These are phyloP conservation scores for Drosophila pruinosa DNA, from an alignment of 1,140 invertebrate genomes.

Conservation along the genomic window DNA sequence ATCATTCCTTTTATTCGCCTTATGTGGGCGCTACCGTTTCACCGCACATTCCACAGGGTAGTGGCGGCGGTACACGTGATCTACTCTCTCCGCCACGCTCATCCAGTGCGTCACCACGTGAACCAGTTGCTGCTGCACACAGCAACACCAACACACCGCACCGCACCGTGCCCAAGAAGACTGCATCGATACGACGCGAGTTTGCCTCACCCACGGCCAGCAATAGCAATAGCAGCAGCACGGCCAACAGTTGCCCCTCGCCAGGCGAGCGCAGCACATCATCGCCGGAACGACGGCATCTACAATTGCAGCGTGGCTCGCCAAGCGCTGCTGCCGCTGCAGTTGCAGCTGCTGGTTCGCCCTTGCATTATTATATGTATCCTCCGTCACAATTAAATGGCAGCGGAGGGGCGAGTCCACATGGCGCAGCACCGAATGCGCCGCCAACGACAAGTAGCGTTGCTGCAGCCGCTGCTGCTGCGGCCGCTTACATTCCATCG, in stretches of 20 bases:
- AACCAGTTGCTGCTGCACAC: slow-evolving; percentile 27
- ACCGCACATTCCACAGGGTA: slow-evolving; percentile 45
- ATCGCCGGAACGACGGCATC: slow-evolving; percentile 62
- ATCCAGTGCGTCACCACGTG: slow-evolving; percentile 62
- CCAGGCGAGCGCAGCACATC: slow-evolving; percentile 61
- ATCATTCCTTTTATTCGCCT: slow-evolving; percentile 55
- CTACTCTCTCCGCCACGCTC: slow-evolving; percentile 61
- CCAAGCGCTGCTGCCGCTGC: slow-evolving; percentile 35
- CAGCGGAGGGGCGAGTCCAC: slow-evolving; percentile 39
- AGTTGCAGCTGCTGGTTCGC: slow-evolving; percentile 44
- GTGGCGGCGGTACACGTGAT: slow-evolving; percentile 43
- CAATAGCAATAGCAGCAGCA: slow-evolving; percentile 47
- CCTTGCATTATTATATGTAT: slow-evolving; percentile 79
- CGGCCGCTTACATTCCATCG: slow-evolving; percentile 78
- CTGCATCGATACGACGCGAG: slow-evolving; percentile 80
- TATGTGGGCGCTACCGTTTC: slow-evolving; percentile 52
- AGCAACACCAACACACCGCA: slow-evolving; percentile 44
- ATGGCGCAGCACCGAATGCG: slow-evolving; percentile 34
- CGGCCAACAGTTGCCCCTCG: slow-evolving; percentile 56
- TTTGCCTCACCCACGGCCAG: slow-evolving; percentile 77
- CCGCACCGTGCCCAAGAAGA: slow-evolving; percentile 82
- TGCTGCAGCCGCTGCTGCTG: slow-evolving; percentile 64
- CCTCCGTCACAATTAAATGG: slow-evolving; percentile 60
- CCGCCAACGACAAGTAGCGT: slow-evolving; percentile 46
- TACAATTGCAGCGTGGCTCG: slow-evolving; percentile 59